These are phyloP conservation scores for Lucinisca nassula DNA, from an alignment of 2,888 invertebrate genomes.

Conservation along the genomic window DNA sequence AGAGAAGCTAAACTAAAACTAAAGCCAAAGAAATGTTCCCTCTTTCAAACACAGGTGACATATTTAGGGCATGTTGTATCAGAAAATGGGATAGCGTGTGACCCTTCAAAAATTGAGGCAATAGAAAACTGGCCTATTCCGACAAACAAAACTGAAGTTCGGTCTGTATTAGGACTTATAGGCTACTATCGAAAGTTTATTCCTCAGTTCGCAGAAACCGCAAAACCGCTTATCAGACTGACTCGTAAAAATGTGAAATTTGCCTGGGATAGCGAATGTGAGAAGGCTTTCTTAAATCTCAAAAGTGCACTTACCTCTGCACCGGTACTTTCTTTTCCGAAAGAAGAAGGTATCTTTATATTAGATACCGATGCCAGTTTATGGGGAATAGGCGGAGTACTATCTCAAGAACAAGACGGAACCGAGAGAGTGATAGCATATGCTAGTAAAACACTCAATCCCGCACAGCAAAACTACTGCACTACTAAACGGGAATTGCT, in stretches of 20 bases:
- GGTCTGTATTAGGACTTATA: slow-evolving; percentile 13
- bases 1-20: slow-evolving; percentile 18
- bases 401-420: slow-evolving; percentile 21
- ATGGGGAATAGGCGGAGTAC: slow-evolving; percentile 4
- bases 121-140: slow-evolving; percentile 27
- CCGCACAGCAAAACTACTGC: slow-evolving; percentile 31
- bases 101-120: slow-evolving; percentile 2
- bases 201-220: slow-evolving; percentile 12
- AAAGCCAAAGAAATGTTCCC: slow-evolving; percentile 20
- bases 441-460: slow-evolving; percentile 8
- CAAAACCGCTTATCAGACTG: background rate
- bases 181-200: slow-evolving; percentile 21
- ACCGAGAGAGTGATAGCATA: slow-evolving; percentile 23
- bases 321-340: slow-evolving; percentile 12
- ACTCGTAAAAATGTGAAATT: slow-evolving; percentile 18
- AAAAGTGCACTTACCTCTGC: background rate
- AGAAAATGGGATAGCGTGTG: background rate
- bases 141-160: slow-evolving; percentile 17
- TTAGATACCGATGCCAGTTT: slow-evolving; percentile 22
- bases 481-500: slow-evolving; percentile 31
- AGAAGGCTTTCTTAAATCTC: slow-evolving; percentile 11
- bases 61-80: slow-evolving; percentile 25
- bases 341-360: slow-evolving; percentile 7
- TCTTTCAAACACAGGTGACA: slow-evolving; percentile 17
- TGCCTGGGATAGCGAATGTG: background rate